Conservation (phyloP, 2,113 vertebrate species). For the Siniperca knerii region DNA sequence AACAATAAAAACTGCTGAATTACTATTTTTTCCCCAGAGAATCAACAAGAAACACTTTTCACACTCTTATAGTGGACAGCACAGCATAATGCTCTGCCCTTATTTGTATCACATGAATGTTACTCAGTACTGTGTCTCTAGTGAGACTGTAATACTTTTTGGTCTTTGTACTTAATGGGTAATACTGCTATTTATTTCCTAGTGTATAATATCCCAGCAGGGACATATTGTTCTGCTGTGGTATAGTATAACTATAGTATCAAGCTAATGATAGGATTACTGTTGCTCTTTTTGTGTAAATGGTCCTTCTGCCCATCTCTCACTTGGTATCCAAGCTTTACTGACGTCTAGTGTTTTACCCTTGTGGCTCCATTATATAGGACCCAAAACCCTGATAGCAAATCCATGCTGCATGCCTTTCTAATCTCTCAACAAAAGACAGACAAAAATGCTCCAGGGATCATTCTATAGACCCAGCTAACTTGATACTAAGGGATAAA, state of each 20-base stretch:
- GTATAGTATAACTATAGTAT: not conserved
- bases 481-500: slow-evolving; percentile 50
- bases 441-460: slow-evolving; percentile 45
- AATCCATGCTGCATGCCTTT: slow-evolving; percentile 44
- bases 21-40: no score
- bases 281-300: not conserved
- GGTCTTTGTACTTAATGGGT: not conserved
- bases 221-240: not conserved
- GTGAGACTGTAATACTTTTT: not conserved
- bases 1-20: no score
- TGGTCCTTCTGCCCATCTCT: not conserved
- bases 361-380: slow-evolving; percentile 27
- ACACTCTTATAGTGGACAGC: no score
- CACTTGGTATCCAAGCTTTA: not conserved
- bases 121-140: not conserved
- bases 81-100: no score
- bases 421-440: slow-evolving; percentile 55
- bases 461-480: slow-evolving; percentile 15
- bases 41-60: no score
- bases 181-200: not conserved
- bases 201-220: not conserved
- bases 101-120: not conserved
- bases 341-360: not conserved
- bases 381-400: slow-evolving; percentile 22
- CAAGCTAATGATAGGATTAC: not conserved